Evolutionary conservation across 2,113 vertebrate genomes (phyloP).

Genomic region (Barbus barbus): DNA sequence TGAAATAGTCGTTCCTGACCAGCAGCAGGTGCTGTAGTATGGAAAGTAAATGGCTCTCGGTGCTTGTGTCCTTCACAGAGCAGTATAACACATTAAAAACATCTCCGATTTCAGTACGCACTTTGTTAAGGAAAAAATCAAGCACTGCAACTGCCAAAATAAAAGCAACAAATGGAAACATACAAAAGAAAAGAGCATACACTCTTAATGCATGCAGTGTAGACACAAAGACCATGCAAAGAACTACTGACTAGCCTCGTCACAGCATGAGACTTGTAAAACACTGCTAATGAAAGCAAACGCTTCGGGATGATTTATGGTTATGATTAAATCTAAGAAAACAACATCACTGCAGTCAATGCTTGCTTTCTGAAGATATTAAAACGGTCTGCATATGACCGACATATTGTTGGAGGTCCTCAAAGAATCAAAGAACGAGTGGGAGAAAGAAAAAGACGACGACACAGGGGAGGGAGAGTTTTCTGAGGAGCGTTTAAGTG

Average conservation of each 20-base stretch:
- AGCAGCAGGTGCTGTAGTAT: slow-evolving; percentile 96
- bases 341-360: slow-evolving; percentile 22
- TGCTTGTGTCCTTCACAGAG: slow-evolving; percentile 86
- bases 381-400: slow-evolving; percentile 4
- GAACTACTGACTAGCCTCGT: neutral
- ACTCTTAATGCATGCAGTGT: neutral
- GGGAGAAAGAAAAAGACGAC: neutral
- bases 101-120: slow-evolving; percentile 86
- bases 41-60: slow-evolving; percentile 90
- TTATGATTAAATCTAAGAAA: slow-evolving; percentile 44
- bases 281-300: slow-evolving; percentile 22
- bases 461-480: neutral
- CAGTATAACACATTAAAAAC: slow-evolving; percentile 88
- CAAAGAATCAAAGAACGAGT: slow-evolving; percentile 12
- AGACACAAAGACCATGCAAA: neutral
- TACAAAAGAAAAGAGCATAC: neutral
- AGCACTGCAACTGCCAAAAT: slow-evolving; percentile 17
- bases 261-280: slow-evolving; percentile 32
- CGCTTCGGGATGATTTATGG: slow-evolving; percentile 32
- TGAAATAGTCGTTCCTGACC: slow-evolving; percentile 90
- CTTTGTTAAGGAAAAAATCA: slow-evolving; percentile 77
- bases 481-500: neutral
- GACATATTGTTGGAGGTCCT: slow-evolving; percentile 25
- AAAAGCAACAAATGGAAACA: neutral
- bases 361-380: slow-evolving; percentile 30